A percentile compares a stretch with the other conserved stretches of the same genome.
phyloP scores from a whole-genome alignment of 2,888 invertebrate genomes.

The Eupithecia exiguata region DNA sequence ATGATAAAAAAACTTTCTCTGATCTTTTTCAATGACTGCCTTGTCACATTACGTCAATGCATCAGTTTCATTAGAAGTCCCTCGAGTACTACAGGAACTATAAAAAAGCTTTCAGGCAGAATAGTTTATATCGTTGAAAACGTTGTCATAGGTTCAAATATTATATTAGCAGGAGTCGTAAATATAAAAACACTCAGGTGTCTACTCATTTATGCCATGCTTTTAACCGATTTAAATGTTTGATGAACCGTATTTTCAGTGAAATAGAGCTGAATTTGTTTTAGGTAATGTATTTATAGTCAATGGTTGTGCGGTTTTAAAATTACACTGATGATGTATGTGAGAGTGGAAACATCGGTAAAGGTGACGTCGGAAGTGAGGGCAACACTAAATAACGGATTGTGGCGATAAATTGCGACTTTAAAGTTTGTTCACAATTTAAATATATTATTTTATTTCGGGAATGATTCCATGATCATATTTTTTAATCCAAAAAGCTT shows the following conservation, averaged over 20 bases:
- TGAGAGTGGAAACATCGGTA: slow-evolving; percentile 58
- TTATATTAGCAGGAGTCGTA: slow-evolving; percentile 41
- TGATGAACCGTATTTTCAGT: slow-evolving; percentile 17
- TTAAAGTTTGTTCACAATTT: slow-evolving; percentile 51
- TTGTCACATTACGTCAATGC: slow-evolving; percentile 43
- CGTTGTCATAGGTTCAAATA: slow-evolving; percentile 35
- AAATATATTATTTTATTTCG: slow-evolving; percentile 43
- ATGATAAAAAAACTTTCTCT: slow-evolving; percentile 30
- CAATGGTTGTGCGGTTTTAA: slow-evolving; percentile 15
- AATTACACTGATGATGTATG: slow-evolving; percentile 59
- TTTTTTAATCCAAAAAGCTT: slow-evolving; percentile 43
- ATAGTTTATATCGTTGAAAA: slow-evolving; percentile 38
- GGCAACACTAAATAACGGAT: slow-evolving; percentile 52
- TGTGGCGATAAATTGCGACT: slow-evolving; percentile 53
- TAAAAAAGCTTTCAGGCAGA: slow-evolving; percentile 46
- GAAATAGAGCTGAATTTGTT: slow-evolving; percentile 17
- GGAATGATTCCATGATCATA: slow-evolving; percentile 33
- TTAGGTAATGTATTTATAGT: background rate
- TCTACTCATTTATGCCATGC: slow-evolving; percentile 63
- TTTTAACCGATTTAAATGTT: slow-evolving; percentile 15
- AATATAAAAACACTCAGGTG: slow-evolving; percentile 72
- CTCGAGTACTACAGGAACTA: slow-evolving; percentile 34
- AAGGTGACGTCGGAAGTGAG: slow-evolving; percentile 49
- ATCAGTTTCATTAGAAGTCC: slow-evolving; percentile 27
- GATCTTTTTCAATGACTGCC: slow-evolving; percentile 37